phyloP scores from a whole-genome alignment of 2,797 vertebrate genomes.

The Eospalax fontanierii region DNA sequence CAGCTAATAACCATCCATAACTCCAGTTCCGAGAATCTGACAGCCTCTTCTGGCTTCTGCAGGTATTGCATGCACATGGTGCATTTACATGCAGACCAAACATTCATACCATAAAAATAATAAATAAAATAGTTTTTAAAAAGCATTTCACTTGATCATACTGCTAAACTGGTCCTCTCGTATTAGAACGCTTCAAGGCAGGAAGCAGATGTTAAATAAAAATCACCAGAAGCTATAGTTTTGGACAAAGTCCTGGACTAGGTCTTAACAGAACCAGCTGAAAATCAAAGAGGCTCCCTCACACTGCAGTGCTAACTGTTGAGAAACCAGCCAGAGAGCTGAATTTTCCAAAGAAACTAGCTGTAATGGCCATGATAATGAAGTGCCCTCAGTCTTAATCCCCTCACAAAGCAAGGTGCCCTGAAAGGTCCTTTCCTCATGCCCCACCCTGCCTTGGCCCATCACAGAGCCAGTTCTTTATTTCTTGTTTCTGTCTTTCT shows the following conservation, averaged over 20 bases:
- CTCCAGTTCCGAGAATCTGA: background rate
- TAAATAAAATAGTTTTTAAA: background rate
- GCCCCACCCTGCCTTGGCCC: too few relatives aligned
- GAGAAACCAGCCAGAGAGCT: background rate
- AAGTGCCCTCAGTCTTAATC: background rate
- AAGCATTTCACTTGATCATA: background rate
- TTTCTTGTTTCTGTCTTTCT: background rate
- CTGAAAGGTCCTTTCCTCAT: too few relatives aligned
- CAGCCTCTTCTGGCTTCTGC: background rate
- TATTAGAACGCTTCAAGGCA: slow-evolving; percentile 20
- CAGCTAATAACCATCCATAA: background rate
- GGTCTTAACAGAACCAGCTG: background rate
- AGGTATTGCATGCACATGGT: background rate
- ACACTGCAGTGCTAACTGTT: background rate
- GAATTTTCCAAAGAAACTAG: background rate
- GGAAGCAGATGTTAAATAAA: background rate
- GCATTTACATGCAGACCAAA: background rate
- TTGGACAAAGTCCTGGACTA: background rate
- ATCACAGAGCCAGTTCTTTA: background rate
- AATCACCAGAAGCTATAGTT: background rate
- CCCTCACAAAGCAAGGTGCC: background rate
- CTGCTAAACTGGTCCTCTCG: background rate
- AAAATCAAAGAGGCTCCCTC: background rate
- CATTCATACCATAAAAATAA: background rate
- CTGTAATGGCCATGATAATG: background rate